These are phyloP conservation scores for Atopsyche davidsoni DNA, from an alignment of 1,140 invertebrate species.

Conservation along the genomic window DNA sequence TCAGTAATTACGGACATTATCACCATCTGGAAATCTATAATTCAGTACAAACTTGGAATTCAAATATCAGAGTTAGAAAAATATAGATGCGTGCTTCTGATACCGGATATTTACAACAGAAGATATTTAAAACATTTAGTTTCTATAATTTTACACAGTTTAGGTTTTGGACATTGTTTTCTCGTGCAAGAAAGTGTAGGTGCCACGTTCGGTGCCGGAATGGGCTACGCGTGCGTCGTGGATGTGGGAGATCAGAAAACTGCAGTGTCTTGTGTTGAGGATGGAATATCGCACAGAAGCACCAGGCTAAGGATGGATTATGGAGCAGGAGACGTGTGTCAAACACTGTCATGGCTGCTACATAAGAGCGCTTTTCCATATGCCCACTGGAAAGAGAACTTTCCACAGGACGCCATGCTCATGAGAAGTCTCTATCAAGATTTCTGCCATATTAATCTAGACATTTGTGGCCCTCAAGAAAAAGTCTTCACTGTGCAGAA, in stretches of 20 bases:
- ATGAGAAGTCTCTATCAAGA: constrained; percentile 82
- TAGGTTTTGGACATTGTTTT: constrained; percentile 89
- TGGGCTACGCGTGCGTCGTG: constrained; percentile 88
- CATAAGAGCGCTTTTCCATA: constrained; percentile 87
- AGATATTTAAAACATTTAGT: constrained; percentile 81
- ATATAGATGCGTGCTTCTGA: constrained; percentile 81
- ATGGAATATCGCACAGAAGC: constrained; percentile 86
- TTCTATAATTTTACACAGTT: constrained; percentile 69
- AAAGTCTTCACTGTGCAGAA: constrained; percentile 71
- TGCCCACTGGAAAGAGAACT: constrained; percentile 64
- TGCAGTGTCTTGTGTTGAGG: constrained; percentile 92
- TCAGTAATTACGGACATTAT: constrained; percentile 79
- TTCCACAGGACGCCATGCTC: constrained; percentile 65
- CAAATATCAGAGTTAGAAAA: constrained; percentile 68
- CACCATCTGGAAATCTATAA: constrained; percentile 78
- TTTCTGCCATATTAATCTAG: constrained; percentile 86
- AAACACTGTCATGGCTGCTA: constrained; percentile 79
- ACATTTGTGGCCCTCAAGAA: constrained; percentile 78
- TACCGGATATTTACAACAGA: constrained; percentile 88
- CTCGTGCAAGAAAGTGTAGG: constrained; percentile 81
- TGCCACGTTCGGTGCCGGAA: constrained; percentile 88
- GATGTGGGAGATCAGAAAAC: constrained; percentile 95
- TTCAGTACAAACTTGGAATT: constrained; percentile 72
- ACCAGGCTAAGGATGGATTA: constrained; percentile 80
- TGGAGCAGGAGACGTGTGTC: constrained; percentile 83